Conservation (phyloP, 2,113 vertebrate species). For the Malurus elegans region DNA sequence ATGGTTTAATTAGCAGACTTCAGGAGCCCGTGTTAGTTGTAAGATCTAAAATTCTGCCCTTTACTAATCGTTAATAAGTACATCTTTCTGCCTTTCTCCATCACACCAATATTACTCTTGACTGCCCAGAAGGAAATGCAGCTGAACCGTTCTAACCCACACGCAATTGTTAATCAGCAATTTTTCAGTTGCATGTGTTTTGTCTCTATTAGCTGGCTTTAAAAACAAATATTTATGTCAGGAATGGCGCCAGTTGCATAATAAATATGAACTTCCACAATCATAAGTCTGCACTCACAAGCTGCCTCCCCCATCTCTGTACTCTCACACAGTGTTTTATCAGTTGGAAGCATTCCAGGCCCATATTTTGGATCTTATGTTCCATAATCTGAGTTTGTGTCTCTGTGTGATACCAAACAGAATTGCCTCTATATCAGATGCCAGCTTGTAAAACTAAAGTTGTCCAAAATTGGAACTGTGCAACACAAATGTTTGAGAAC, state of each 20-base stretch:
- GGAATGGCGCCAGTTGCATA: neutral
- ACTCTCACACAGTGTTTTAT: neutral
- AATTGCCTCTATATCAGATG: neutral
- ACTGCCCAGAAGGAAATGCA: neutral
- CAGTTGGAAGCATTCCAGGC: neutral
- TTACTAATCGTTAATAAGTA: neutral
- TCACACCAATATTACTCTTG: neutral
- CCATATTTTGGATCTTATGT: neutral
- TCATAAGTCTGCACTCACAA: neutral
- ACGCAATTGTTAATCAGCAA: neutral
- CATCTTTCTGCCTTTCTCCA: neutral
- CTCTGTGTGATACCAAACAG: neutral
- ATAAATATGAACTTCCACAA: neutral
- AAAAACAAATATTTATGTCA: neutral
- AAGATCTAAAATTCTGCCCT: conserved; percentile 11
- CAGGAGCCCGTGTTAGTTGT: neutral
- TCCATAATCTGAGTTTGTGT: neutral
- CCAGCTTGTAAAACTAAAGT: neutral
- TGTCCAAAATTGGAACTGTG: neutral
- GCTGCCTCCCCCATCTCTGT: neutral
- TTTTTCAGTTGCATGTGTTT: neutral
- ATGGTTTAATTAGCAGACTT: conserved; percentile 33
- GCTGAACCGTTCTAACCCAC: neutral
- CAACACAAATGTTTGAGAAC: neutral
- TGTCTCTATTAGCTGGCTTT: neutral